These are phyloP conservation scores for human DNA, from an alignment of 2,113 vertebrate genomes.

Conservation along the genomic window DNA sequence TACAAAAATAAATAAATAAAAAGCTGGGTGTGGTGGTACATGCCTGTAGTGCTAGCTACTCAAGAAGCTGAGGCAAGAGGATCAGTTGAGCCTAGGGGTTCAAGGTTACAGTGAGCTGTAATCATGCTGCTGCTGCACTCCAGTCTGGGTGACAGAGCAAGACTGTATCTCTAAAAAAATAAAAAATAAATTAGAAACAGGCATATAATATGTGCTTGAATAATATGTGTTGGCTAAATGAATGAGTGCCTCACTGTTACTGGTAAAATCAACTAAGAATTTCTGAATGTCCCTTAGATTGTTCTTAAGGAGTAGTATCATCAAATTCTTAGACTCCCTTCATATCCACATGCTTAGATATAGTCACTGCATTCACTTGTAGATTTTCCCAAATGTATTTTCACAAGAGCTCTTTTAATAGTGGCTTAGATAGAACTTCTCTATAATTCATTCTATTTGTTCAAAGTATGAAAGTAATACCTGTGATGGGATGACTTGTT, in stretches of 20 bases:
- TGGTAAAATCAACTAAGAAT: not conserved
- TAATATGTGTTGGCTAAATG: not conserved
- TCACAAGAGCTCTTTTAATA: not conserved
- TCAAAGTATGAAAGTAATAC: not conserved
- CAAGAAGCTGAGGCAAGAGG: no score
- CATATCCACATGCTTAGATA: not conserved
- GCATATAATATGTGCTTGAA: not conserved
- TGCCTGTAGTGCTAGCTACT: no score
- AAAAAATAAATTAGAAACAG: not conserved
- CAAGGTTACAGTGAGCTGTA: no score
- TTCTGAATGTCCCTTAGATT: not conserved
- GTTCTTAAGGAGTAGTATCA: not conserved
- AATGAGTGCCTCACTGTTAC: not conserved
- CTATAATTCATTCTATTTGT: not conserved
- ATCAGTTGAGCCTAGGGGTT: no score
- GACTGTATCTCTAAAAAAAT: no score
- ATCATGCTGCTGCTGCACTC: no score
- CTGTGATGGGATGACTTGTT: not conserved
- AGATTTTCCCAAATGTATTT: not conserved
- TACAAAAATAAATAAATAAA: no score
- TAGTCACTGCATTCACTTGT: not conserved
- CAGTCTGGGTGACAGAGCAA: no score
- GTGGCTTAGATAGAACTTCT: not conserved
- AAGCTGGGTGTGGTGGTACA: no score
- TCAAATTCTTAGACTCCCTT: not conserved